phyloP scores from a whole-genome alignment of 2,113 vertebrate genomes.

The Propithecus coquereli region DNA sequence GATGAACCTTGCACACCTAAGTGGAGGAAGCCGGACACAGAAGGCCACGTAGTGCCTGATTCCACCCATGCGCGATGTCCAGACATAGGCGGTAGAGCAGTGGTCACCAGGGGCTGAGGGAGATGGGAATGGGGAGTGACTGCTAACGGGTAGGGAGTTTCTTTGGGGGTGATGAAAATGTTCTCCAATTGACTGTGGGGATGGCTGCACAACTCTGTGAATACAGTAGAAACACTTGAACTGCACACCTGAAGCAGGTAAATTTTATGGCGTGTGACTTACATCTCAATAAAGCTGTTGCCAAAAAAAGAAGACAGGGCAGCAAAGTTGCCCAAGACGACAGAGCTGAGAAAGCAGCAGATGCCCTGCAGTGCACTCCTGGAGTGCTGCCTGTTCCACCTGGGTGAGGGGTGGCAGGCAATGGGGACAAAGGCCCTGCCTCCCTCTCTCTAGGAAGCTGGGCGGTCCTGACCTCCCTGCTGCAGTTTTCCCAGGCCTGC shows the following conservation, averaged over 20 bases:
- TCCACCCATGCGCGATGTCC: not conserved
- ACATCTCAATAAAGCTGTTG: not conserved
- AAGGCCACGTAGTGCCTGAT: fast-evolving
- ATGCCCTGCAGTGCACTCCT: fast-evolving
- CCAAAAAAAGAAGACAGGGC: not conserved
- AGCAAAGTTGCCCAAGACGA: not conserved
- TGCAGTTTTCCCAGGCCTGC: not conserved
- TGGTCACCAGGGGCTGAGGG: not conserved
- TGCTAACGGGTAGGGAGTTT: not conserved
- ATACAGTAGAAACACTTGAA: not conserved
- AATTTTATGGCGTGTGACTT: too few relatives aligned
- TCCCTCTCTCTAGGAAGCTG: not conserved
- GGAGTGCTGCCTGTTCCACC: not conserved
- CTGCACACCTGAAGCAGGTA: not conserved
- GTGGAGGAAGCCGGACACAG: not conserved
- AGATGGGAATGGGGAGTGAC: not conserved
- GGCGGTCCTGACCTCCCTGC: not conserved
- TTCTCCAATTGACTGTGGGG: not conserved
- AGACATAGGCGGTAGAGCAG: not conserved
- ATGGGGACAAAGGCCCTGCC: not conserved
- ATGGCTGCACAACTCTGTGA: not conserved
- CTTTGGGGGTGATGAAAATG: not conserved
- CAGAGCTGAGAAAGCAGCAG: not conserved
- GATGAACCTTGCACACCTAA: not conserved
- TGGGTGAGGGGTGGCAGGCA: not conserved